Percentiles rank a stretch among this genome's conserved stretches.
Conservation (phyloP, 2,888 invertebrate species). For the Drosophila tanythrix region DNA sequence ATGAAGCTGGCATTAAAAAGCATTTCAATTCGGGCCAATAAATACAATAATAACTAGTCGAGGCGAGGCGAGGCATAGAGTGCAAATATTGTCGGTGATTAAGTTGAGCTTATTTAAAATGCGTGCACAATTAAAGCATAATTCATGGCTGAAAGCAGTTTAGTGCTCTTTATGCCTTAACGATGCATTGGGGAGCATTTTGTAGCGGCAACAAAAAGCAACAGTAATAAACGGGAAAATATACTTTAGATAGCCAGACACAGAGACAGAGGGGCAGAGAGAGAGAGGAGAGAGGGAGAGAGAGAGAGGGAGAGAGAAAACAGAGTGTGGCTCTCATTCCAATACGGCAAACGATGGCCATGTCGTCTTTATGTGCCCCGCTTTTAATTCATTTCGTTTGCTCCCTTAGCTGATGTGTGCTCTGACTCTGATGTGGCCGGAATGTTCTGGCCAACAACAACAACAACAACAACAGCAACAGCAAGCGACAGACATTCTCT, state of each 20-base stretch:
- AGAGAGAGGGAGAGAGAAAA: slow-evolving; percentile 6
- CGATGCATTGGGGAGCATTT: slow-evolving; percentile 76
- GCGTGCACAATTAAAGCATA: slow-evolving; percentile 75
- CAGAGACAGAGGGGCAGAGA: neutral
- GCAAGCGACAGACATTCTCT: slow-evolving; percentile 26
- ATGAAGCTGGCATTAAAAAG: neutral
- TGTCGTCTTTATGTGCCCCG: slow-evolving; percentile 66
- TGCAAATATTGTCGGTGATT: slow-evolving; percentile 21
- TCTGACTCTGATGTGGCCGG: slow-evolving; percentile 12
- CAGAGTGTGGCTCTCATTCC: slow-evolving; percentile 37
- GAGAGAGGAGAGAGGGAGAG: neutral
- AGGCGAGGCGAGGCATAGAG: slow-evolving; percentile 22
- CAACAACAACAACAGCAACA: neutral
- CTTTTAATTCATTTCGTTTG: slow-evolving; percentile 69
- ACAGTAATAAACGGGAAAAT: slow-evolving; percentile 30
- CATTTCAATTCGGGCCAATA: neutral
- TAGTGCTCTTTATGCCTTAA: slow-evolving; percentile 76
- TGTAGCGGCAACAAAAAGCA: slow-evolving; percentile 48
- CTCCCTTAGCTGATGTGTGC: slow-evolving; percentile 29
- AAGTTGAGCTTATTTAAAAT: slow-evolving; percentile 40
- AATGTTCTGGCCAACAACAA: slow-evolving; percentile 14
- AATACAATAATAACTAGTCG: neutral
- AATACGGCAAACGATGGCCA: slow-evolving; percentile 61
- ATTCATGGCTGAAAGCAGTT: slow-evolving; percentile 78
- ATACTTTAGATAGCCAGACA: slow-evolving; percentile 18